A percentile compares a stretch with the other conserved stretches of the same genome.
Evolutionary conservation across 2,113 vertebrate genomes (phyloP).

Genomic region (Hippocampus mohnikei): DNA sequence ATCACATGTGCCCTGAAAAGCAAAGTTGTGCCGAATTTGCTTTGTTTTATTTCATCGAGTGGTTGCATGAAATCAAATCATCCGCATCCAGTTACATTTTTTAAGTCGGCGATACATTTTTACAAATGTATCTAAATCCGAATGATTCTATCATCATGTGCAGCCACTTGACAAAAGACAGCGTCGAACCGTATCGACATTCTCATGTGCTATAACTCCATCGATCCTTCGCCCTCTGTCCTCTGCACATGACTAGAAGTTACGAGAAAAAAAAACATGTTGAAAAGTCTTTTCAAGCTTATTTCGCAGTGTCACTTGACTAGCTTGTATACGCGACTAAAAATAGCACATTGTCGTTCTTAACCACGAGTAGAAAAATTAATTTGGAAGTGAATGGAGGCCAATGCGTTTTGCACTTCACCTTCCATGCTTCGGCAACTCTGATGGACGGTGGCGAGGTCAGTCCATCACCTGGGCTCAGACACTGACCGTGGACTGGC

Average conservation of each 20-base stretch:
- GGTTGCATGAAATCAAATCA: too few relatives aligned
- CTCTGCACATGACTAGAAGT: not conserved
- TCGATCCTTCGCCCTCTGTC: not conserved
- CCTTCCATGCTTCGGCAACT: constrained; percentile 42
- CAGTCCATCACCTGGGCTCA: constrained; percentile 48
- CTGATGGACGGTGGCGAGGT: constrained; percentile 58
- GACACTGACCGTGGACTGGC: constrained; percentile 54
- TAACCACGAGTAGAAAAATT: not conserved
- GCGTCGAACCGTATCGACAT: too few relatives aligned
- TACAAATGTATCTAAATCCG: too few relatives aligned
- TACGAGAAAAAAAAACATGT: not conserved
- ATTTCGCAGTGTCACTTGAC: too few relatives aligned
- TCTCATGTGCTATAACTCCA: not conserved
- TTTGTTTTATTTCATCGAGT: too few relatives aligned
- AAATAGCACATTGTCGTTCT: not conserved
- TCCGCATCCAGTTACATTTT: too few relatives aligned
- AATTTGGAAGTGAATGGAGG: constrained; percentile 5
- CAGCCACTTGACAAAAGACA: too few relatives aligned
- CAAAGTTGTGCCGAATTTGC: too few relatives aligned
- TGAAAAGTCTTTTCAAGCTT: not conserved
- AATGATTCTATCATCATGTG: too few relatives aligned
- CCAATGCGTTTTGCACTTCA: constrained; percentile 38
- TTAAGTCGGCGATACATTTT: too few relatives aligned
- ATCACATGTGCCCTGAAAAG: too few relatives aligned
- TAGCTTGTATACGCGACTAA: not conserved